phyloP scores from a whole-genome alignment of 2,797 vertebrate genomes.

The Botia almorhae region DNA sequence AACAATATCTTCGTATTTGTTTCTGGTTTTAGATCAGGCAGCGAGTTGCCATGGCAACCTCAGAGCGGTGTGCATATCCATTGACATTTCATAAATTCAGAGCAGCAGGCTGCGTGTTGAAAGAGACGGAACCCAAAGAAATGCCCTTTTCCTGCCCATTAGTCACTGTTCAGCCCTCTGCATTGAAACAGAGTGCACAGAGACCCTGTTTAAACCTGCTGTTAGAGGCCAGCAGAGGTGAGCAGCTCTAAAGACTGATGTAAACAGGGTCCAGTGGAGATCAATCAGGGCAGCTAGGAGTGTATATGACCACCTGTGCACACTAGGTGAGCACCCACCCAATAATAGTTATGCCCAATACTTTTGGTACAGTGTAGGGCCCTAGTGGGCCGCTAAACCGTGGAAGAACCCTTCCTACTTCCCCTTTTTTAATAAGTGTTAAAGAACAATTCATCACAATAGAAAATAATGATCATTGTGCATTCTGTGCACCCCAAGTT shows the following conservation, averaged over 20 bases:
- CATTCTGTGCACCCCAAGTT: conserved; percentile 15
- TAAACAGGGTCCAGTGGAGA: neutral
- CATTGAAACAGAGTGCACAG: neutral
- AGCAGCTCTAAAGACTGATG: neutral
- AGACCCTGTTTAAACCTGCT: neutral
- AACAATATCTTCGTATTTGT: conserved; percentile 11
- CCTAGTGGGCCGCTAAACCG: neutral
- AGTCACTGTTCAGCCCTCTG: neutral
- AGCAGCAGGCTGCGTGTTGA: conserved; percentile 17
- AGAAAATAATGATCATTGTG: neutral
- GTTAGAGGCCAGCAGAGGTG: neutral
- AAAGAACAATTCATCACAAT: conserved; percentile 27
- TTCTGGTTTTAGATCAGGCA: conserved; percentile 45
- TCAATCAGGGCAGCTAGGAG: neutral
- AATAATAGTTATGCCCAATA: too few relatives aligned
- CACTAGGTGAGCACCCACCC: too few relatives aligned
- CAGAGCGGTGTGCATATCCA: conserved; percentile 43
- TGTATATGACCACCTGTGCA: neutral
- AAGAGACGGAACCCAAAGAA: neutral
- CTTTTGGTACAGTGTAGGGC: too few relatives aligned
- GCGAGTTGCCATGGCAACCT: conserved; percentile 51
- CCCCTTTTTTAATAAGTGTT: neutral
- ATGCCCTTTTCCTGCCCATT: conserved; percentile 2
- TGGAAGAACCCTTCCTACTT: neutral
- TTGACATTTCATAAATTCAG: conserved; percentile 54